Base-by-base conservation (phyloP, 2,797 vertebrate genomes). In the Vultur gryphus region DNA sequence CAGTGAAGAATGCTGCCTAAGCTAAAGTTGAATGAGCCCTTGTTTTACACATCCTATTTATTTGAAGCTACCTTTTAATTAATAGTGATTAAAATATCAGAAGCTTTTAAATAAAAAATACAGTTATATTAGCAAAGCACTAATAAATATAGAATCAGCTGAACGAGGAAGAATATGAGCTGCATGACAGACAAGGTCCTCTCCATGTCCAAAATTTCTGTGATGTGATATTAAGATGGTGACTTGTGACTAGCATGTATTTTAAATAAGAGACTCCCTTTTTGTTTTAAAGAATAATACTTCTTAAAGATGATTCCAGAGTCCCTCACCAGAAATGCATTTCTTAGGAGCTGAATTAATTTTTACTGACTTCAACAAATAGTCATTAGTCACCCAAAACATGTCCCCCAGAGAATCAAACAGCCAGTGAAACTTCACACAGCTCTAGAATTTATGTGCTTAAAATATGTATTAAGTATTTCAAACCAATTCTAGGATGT, bases 311-410 rank as follows among this genome's bases (percentile, higher is more conserved):
- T 58, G 20, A 79, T 59, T 91, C 54, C 52, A 84, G 58, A 83
- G 20, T 71, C 25, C 48, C 62, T 77, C 66, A 79, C 55, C 29
- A 92, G 79, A 95, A 95, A 72, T 21, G 6, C 11, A 3, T 71
- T 96, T 81, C 72, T 72, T 89, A 77, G 18, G 66, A 91, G n/a
- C 33, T 65, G 90, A 95, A 94, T 91, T 94, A 71, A 91, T 94
- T 96, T 95, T 87, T 97, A 72, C 87, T 97, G 93, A 96, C 70
- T 96, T 92, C 61, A 95, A 90, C 61, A 82, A 93, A 94, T 35
- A 92, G 44, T 62, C 61, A 62, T 90, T 81, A 87, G 72, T 94
- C 95, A 96, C 79, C 51, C 54, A 82, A 91, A 94, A 73, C 13
- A 8, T 31, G 41, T 75, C 17, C 26, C 26, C 87, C 48, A 83